These are phyloP conservation scores for Sipha flava DNA, from an alignment of 1,140 invertebrate species.

Conservation along the genomic window DNA sequence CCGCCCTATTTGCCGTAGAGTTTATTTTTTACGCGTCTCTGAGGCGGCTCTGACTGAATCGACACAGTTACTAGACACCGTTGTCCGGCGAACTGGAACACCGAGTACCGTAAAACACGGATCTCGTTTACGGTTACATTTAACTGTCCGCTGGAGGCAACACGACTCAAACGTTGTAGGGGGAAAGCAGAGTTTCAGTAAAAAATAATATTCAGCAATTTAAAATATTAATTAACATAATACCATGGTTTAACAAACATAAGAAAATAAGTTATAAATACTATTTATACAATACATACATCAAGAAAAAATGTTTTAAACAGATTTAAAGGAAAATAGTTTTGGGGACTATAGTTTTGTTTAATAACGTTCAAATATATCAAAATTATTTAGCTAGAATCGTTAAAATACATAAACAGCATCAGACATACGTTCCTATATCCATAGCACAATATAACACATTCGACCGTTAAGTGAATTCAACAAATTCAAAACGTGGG, in stretches of 20 bases:
- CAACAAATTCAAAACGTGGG: background rate
- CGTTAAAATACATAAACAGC: background rate
- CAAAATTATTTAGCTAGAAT: background rate
- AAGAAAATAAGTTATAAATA: too few species aligned
- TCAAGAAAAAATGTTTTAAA: too few species aligned
- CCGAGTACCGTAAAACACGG: constrained; percentile 29
- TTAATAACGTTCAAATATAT: background rate
- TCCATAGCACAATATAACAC: background rate
- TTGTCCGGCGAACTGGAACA: constrained; percentile 32
- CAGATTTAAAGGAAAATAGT: background rate
- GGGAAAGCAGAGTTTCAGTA: background rate
- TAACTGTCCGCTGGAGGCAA: constrained; percentile 4
- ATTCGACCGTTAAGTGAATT: too few species aligned
- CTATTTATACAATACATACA: too few species aligned
- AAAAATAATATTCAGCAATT: background rate
- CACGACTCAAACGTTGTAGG: background rate
- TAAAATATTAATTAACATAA: too few species aligned
- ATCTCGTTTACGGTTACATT: constrained; percentile 19
- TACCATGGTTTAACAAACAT: too few species aligned
- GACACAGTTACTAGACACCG: constrained; percentile 32
- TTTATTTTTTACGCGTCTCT: background rate
- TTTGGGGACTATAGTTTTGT: background rate
- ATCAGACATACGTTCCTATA: too few species aligned
- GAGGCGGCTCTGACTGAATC: background rate
- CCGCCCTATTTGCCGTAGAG: constrained; percentile 16